phyloP scores from a whole-genome alignment of 2,797 vertebrate genomes.

The Brotula barbata region DNA sequence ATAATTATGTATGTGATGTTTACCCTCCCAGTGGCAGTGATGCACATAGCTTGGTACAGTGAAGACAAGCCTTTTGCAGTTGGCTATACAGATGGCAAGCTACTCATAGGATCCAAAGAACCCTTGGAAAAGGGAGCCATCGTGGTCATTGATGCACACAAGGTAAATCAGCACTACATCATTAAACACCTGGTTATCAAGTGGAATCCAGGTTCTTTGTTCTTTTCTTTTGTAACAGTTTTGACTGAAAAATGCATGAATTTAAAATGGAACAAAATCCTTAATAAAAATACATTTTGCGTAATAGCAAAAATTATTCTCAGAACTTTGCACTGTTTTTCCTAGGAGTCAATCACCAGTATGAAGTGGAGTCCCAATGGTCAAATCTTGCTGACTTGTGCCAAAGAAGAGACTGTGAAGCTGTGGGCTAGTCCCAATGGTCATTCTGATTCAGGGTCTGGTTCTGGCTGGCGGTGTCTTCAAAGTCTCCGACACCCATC shows the following conservation, averaged over 20 bases:
- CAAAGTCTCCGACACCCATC: conserved; percentile 87
- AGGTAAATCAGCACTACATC: conserved; percentile 75
- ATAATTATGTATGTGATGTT: neutral
- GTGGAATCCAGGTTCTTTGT: neutral
- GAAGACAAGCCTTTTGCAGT: conserved; percentile 93
- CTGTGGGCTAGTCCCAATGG: conserved; percentile 82
- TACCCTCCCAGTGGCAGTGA: conserved; percentile 75
- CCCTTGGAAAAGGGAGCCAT: conserved; percentile 89
- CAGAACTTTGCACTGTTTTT: neutral
- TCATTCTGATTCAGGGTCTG: conserved; percentile 61
- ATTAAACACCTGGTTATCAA: neutral
- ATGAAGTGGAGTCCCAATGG: conserved; percentile 93
- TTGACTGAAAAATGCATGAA: too few relatives aligned
- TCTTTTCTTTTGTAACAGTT: too few relatives aligned
- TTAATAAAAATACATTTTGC: too few relatives aligned
- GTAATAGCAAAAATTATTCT: neutral
- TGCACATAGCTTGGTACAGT: conserved; percentile 91
- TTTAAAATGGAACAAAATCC: too few relatives aligned
- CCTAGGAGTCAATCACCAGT: conserved; percentile 87
- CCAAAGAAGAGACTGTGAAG: conserved; percentile 93
- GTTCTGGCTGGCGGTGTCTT: conserved; percentile 84
- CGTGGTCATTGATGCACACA: conserved; percentile 91
- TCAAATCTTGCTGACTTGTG: conserved; percentile 89
- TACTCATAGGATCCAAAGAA: conserved; percentile 90
- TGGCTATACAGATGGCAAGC: conserved; percentile 93